Base-by-base conservation (phyloP, 2,888 invertebrate species). In the Portevinia maculata region DNA sequence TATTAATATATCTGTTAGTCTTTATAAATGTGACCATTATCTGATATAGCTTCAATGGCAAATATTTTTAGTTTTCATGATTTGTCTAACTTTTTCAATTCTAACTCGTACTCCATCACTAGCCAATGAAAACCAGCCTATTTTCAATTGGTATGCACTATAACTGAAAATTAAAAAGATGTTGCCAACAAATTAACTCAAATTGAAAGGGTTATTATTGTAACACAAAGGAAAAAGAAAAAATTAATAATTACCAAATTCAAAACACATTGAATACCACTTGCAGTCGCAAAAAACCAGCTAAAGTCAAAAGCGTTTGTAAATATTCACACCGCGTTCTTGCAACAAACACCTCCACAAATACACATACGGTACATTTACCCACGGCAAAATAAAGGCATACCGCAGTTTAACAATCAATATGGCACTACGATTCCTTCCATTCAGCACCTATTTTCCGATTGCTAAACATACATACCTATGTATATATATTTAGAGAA, bases 251-350 rank as follows among this genome's bases (percentile, higher is more conserved):
- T 64, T 17, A 19, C 19, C 17, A 37, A 37, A 28, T 52, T 37
- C 11, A 17, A 39, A 52, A 9, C 34, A 7, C 34, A 24, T n/a
- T 21, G 19, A 48, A 15, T 50, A 5, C 15, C 62, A 48, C 7
- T 39, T 13, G 24, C 17, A 13, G 3, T 13, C 5, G 15, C 9
- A 41, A 41, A 41, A 41, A 50, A 1, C 5, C 15, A 11, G 0
- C 15, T 28, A 13, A 41, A 44, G 15, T 28, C 11, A 39, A 64
- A 50, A 52, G 3, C 39, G n/a, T 19, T 24, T 46, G 46, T 34
- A 67, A 67, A 69, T 57, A 69, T 69, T 57, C 57, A 57, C 69
- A 48, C 37, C 28, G 24, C 44, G 15, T 24, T 24, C n/a, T 55
- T 46, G 53, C 17, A 24, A 32, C 19, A 13, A 39, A 7, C 13